Evolutionary conservation across 1,140 invertebrate genomes (phyloP), one percentile per base, ranked within the genome.

Genomic region (Drosophila kurseongensis): DNA sequence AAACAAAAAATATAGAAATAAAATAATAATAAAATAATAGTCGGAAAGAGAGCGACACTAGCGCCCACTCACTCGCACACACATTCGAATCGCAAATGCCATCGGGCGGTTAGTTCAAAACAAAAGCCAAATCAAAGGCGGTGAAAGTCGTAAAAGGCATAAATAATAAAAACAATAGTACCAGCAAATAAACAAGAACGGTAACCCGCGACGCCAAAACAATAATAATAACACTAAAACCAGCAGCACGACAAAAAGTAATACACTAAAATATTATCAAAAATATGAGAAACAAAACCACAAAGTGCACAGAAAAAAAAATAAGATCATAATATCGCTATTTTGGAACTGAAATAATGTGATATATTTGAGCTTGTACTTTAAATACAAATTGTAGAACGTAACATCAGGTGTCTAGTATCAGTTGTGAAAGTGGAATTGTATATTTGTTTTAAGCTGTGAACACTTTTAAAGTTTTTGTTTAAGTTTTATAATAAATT

Each of bases 221-320:
- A 60, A 32, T 2, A 57, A 56, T 4, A 62, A 62, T 62, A 66
- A 61, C 16, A 47, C 13, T 50, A 23, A 65, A 65, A 27, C 47
- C 65, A 35, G 65, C 47, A 38, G 13, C 45, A 51, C 29, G 40
- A 47, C 51, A 56, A 71, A 73, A 80, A 80, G 72, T 80, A 80
- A 80, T 66, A 42, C 38, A 62, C 58, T 47, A 36, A 41, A 40
- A 52, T 51, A 60, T 38, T 18, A 35, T 35, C n/a, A 51, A 52
- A n/a, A 52, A 16, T 23, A 16, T 3, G 41, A 10, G 8, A 51
- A 50, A 9, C 9, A 38, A 51, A 51, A 14, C 27, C 12, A 13
- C 6, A 35, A 51, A 51, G 48, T 35, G n/a, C 48, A 35, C 48
- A 16, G n/a, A 38, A 4, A 16, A 32, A 32, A 10, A 35, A 51